Evolutionary conservation across 1,140 invertebrate genomes (phyloP), one percentile per base, ranked within the genome.

Genomic region (Drosophila parvula): DNA sequence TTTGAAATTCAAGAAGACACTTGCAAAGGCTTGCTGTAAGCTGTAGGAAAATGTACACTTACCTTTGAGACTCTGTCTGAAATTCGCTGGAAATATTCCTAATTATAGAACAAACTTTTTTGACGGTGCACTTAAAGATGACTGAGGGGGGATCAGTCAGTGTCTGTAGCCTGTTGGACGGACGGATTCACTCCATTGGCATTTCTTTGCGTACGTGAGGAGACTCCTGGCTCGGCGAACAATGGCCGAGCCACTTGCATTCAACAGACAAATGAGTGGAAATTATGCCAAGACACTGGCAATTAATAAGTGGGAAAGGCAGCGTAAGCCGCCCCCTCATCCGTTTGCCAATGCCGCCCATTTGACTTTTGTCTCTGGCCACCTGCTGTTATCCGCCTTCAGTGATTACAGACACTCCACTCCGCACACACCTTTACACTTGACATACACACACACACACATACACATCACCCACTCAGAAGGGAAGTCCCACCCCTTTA

Each of bases 211-310:
- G 78, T 71, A 82, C 70, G 83, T 85, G 82, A 88, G 75, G 59
- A 65, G 83, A 73, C 69, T 86, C 79, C 78, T 61, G 74, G 68
- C 82, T 62, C 68, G 65, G 71, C 28, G 74, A 78, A 84, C 81
- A 84, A 84, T 84, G 68, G 60, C 63, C 47, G 43, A 74, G 64
- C 68, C 82, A 88, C 75, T 88, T 82, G 82, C 82, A 88, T 79
- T 82, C 83, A 73, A 67, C 83, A 88, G 82, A 86, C 82, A 86
- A 86, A 86, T 88, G 82, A 88, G 83, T 86, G 82, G 47, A 86
- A 86, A 86, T 88, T 86, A 86, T 86, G 82, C 83, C 83, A 86
- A 86, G 82, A 86, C 82, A 86, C 82, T 76, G 82, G 83, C 82
- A 85, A 85, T 85, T 85, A 85, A 85, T 85, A 85, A 85, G 82